Conservation (phyloP, 2,888 invertebrate species). For the Dryococelus australis region DNA sequence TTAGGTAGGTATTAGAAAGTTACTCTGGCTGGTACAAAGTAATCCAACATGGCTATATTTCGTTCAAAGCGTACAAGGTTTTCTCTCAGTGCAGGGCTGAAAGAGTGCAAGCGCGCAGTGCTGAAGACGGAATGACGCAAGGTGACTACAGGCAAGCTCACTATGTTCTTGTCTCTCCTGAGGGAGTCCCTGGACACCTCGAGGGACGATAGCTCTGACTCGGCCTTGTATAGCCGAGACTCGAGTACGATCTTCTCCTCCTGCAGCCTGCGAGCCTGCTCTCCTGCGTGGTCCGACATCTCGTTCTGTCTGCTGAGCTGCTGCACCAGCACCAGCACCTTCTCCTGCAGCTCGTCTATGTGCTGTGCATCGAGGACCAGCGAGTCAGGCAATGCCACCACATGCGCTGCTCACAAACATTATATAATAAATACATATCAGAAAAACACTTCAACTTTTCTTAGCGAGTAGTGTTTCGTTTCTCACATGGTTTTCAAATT, state of each 20-base stretch:
- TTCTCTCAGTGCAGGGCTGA: no score
- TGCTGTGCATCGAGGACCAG: slow-evolving; percentile 63
- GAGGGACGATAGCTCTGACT: slow-evolving; percentile 77
- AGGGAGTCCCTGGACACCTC: slow-evolving; percentile 77
- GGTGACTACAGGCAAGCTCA: slow-evolving; percentile 56
- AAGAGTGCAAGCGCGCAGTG: no score
- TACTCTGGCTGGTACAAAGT: no score
- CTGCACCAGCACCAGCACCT: slow-evolving; percentile 74
- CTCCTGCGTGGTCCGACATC: slow-evolving; percentile 69
- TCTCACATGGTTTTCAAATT: no score
- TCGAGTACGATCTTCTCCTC: slow-evolving; percentile 79
- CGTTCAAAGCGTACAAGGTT: no score
- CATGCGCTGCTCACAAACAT: no score
- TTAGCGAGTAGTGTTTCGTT: no score
- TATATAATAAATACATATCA: no score
- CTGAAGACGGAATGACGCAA: no score
- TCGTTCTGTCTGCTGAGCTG: slow-evolving; percentile 75
- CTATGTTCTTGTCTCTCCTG: slow-evolving; percentile 79
- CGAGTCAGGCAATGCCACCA: not conserved
- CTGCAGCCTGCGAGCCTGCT: slow-evolving; percentile 72
- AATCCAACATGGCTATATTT: no score
- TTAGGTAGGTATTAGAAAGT: no score
- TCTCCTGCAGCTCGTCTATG: slow-evolving; percentile 78
- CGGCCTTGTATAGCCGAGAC: slow-evolving; percentile 77
- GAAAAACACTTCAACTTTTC: no score